A percentile compares a stretch with the other conserved stretches of the same genome.
phyloP scores from a whole-genome alignment of 1,140 invertebrate genomes.

The Platorchestia sp. region DNA sequence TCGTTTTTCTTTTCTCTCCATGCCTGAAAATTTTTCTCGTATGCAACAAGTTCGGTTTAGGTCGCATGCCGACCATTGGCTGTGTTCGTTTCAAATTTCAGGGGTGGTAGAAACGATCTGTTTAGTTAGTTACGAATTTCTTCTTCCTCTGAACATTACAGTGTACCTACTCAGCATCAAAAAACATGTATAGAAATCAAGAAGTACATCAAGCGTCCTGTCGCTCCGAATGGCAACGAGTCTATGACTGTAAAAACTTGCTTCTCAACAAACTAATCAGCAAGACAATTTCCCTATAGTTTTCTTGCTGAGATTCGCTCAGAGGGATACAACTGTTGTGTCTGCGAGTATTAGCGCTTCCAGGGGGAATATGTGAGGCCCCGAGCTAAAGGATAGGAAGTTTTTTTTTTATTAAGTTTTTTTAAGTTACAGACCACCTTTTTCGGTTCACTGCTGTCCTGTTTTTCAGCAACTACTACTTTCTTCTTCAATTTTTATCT shows the following conservation, averaged over 20 bases:
- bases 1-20: background rate
- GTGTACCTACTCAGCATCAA: background rate
- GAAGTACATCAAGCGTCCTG: background rate
- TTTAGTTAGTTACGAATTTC: background rate
- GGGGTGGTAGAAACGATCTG: background rate
- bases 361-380: too few species aligned
- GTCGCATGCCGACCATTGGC: background rate
- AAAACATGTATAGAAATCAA: background rate
- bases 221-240: background rate
- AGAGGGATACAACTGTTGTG: too few species aligned
- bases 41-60: background rate
- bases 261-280: background rate
- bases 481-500: too few species aligned
- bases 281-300: background rate
- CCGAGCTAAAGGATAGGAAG: too few species aligned
- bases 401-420: too few species aligned
- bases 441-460: too few species aligned
- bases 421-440: too few species aligned
- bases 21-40: background rate
- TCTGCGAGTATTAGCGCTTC: too few species aligned
- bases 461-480: too few species aligned
- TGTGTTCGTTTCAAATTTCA: background rate
- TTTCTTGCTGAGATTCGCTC: too few species aligned
- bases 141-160: background rate
- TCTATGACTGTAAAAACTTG: background rate